phyloP scores from a whole-genome alignment of 2,797 vertebrate species.

The Trachurus trachurus region DNA sequence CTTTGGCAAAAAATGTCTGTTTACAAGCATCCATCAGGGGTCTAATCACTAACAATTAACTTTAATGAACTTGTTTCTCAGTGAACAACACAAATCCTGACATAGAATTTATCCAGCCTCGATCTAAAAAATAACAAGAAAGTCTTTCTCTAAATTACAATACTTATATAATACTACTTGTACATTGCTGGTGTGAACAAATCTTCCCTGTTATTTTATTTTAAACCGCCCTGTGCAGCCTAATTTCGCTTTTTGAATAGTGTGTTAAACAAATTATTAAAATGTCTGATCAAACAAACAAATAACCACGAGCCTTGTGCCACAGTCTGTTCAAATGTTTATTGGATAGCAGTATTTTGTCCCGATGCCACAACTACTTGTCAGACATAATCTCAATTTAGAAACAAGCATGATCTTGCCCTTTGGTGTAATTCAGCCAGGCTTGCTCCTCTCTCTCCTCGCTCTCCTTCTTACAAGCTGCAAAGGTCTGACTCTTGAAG shows the following conservation, averaged over 20 bases:
- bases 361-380: neutral
- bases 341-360: conserved; percentile 22
- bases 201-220: neutral
- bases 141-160: neutral
- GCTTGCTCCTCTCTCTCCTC: neutral
- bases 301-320: conserved; percentile 2
- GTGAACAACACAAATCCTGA: neutral
- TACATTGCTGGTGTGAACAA: neutral
- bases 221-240: neutral
- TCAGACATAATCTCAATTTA: conserved; percentile 34
- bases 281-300: conserved; percentile 15
- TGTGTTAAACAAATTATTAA: conserved; percentile 5
- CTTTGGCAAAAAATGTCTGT: neutral
- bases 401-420: conserved; percentile 11
- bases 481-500: neutral
- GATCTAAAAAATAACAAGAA: neutral
- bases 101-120: neutral
- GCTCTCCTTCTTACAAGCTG: neutral
- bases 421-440: neutral
- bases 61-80: neutral
- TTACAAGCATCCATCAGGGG: neutral
- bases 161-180: neutral
- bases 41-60: neutral
- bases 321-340: conserved; percentile 22
- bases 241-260: conserved; percentile 28